A percentile compares a stretch with the other conserved stretches of the same genome.
Conservation (phyloP, 1,140 invertebrate genomes). For the Zaprionus nigranus region DNA sequence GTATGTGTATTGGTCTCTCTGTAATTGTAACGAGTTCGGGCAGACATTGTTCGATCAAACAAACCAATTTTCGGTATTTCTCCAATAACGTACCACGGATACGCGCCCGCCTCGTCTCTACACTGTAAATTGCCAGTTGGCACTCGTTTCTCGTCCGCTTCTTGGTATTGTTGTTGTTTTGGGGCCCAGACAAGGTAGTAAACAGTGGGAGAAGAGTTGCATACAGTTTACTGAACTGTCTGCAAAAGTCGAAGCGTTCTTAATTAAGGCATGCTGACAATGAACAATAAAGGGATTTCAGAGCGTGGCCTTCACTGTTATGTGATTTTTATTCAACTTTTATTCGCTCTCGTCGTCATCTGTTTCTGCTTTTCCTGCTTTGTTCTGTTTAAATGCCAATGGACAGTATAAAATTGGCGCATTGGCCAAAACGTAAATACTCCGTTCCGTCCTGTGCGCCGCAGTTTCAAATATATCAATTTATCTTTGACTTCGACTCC, state of each 20-base stretch:
- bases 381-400: slow-evolving; percentile 47
- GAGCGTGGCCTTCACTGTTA: slow-evolving; percentile 17
- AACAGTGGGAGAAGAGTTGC: slow-evolving; percentile 9
- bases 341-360: slow-evolving; percentile 17
- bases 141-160: slow-evolving; percentile 25
- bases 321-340: slow-evolving; percentile 4
- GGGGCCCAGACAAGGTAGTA: slow-evolving; percentile 32
- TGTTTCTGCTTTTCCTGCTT: not conserved
- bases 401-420: slow-evolving; percentile 64
- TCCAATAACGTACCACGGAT: slow-evolving; percentile 67
- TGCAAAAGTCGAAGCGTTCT: slow-evolving; percentile 69
- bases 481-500: slow-evolving; percentile 60
- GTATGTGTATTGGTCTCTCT: slow-evolving; percentile 1
- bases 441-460: slow-evolving; percentile 5
- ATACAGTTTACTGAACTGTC: slow-evolving; percentile 30
- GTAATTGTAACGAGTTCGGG: slow-evolving; percentile 39
- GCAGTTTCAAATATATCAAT: slow-evolving; percentile 70
- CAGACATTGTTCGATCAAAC: slow-evolving; percentile 78
- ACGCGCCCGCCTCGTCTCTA: slow-evolving; percentile 12
- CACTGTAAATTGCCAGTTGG: slow-evolving; percentile 74
- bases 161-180: not conserved
- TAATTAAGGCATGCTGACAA: slow-evolving; percentile 79
- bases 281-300: slow-evolving; percentile 69
- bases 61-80: slow-evolving; percentile 80
- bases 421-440: slow-evolving; percentile 61